phyloP scores from a whole-genome alignment of 1,140 invertebrate genomes.

The Drosophila mauritiana region DNA sequence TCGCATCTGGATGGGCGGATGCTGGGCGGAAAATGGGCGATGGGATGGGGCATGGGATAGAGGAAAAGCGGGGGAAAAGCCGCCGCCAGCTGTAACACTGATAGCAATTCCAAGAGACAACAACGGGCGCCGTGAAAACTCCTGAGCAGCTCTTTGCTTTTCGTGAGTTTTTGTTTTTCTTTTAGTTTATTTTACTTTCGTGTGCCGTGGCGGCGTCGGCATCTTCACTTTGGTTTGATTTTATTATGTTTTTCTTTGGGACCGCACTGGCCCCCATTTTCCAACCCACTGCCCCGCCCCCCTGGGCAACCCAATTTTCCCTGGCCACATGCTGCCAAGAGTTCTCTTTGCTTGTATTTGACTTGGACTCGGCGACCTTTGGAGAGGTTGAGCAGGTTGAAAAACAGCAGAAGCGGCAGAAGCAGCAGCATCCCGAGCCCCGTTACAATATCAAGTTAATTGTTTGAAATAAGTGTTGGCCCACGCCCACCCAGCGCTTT shows the following conservation, averaged over 20 bases:
- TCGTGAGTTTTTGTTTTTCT: constrained; percentile 81
- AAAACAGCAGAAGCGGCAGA: constrained; percentile 24
- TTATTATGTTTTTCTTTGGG: constrained; percentile 83
- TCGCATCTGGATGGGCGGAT: constrained; percentile 9
- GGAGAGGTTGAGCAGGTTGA: constrained; percentile 40
- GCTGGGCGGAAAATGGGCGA: background rate
- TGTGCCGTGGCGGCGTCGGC: constrained; percentile 66
- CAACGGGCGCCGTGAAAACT: constrained; percentile 44
- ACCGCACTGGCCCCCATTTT: constrained; percentile 57
- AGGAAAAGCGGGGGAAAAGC: constrained; percentile 18
- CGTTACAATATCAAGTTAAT: constrained; percentile 83
- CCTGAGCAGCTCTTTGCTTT: constrained; percentile 64
- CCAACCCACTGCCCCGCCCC: constrained; percentile 2
- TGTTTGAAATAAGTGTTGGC: constrained; percentile 81
- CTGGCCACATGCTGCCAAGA: constrained; percentile 76
- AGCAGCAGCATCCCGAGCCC: constrained; percentile 48
- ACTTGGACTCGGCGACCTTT: constrained; percentile 61
- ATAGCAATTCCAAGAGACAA: constrained; percentile 82
- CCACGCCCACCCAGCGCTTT: constrained; percentile 14
- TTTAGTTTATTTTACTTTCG: constrained; percentile 82
- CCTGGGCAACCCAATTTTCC: constrained; percentile 6
- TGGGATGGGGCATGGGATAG: background rate
- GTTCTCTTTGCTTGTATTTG: constrained; percentile 60
- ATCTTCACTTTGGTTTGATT: constrained; percentile 79
- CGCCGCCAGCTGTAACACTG: constrained; percentile 79